Evolutionary conservation across 2,113 vertebrate species (phyloP).

Genomic region (Poecilia latipinna): DNA sequence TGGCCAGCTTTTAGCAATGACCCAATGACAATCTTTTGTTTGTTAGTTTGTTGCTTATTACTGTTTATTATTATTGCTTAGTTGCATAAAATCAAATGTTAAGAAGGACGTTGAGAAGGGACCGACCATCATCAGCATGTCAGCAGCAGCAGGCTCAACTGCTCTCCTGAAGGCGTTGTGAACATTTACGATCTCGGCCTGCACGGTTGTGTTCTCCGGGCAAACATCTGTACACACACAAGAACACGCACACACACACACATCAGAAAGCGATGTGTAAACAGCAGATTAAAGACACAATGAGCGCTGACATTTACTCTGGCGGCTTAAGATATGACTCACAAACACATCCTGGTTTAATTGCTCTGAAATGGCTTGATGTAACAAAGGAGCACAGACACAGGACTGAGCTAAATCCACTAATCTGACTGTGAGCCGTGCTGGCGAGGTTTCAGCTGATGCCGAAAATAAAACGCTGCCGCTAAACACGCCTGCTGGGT

Average conservation of each 20-base stretch:
- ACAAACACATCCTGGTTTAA: constrained; percentile 53
- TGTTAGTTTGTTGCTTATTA: not conserved
- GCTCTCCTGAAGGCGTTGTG: constrained; percentile 72
- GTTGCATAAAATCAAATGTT: not conserved
- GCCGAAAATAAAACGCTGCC: constrained; percentile 11
- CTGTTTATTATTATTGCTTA: not conserved
- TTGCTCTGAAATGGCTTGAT: constrained; percentile 20
- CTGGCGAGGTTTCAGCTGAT: constrained; percentile 2
- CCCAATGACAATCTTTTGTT: not conserved
- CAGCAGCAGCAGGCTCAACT: constrained; percentile 57
- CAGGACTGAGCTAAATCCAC: constrained; percentile 24
- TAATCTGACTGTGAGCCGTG: constrained; percentile 26
- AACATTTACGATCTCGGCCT: constrained; percentile 62
- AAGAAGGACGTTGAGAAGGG: not conserved
- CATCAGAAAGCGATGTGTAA: constrained; percentile 28
- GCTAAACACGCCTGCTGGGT: not conserved
- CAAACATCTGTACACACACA: constrained; percentile 45
- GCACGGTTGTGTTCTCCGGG: constrained; percentile 39
- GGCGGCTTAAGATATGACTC: constrained; percentile 23
- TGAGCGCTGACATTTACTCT: constrained; percentile 38
- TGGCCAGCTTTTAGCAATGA: not conserved
- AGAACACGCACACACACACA: not conserved
- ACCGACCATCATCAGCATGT: constrained; percentile 80
- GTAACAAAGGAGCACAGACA: constrained; percentile 29
- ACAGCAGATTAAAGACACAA: constrained; percentile 41